These are phyloP conservation scores for Acleris holmiana DNA, from an alignment of 2,888 invertebrate species.

Conservation along the genomic window DNA sequence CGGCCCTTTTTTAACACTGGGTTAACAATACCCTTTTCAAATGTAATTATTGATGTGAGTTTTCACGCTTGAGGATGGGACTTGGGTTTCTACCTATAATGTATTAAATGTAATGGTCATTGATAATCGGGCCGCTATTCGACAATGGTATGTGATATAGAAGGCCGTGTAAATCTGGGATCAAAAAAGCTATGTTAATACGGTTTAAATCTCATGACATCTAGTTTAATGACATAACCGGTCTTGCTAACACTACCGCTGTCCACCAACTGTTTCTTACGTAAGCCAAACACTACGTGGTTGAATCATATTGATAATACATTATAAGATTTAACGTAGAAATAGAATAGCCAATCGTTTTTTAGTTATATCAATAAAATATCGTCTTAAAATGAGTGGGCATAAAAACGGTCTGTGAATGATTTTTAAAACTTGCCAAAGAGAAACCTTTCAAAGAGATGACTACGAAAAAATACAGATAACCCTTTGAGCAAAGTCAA, in stretches of 20 bases:
- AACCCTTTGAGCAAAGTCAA: slow-evolving; percentile 1
- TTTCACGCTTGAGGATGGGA: slow-evolving; percentile 4
- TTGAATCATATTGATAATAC: no score
- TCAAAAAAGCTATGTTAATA: no score
- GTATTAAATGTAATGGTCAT: slow-evolving; percentile 21
- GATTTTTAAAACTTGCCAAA: background rate
- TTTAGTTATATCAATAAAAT: no score
- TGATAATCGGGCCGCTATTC: slow-evolving; percentile 4
- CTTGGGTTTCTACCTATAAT: background rate
- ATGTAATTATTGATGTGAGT: slow-evolving; percentile 28
- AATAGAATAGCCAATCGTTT: no score
- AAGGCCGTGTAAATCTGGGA: no score
- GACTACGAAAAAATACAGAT: background rate
- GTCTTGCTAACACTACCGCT: no score
- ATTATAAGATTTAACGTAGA: no score
- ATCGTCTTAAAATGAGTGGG: background rate
- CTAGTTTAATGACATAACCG: no score
- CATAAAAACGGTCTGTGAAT: background rate
- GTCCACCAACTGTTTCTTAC: no score
- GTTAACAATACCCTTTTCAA: slow-evolving; percentile 32
- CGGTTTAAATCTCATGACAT: no score
- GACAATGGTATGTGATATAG: no score
- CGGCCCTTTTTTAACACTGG: slow-evolving; percentile 39
- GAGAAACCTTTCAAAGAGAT: background rate
- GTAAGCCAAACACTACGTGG: no score